Conservation (phyloP, 2,113 vertebrate species). For the Smithornis capensis region DNA sequence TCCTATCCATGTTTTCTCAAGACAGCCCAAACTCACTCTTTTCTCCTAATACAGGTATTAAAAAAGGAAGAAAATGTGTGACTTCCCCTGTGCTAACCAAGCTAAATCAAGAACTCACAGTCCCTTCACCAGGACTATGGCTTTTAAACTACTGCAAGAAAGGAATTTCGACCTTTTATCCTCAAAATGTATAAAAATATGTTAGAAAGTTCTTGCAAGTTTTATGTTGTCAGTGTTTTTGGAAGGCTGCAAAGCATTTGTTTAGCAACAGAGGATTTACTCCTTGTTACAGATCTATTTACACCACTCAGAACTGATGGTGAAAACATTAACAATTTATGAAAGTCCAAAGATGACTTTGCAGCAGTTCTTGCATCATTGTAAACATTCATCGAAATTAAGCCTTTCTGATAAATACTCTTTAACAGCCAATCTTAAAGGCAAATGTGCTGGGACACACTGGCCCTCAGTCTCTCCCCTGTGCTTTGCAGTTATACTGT, state of each 20-base stretch:
- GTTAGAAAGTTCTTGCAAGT: neutral
- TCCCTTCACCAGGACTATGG: neutral
- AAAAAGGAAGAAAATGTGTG: neutral
- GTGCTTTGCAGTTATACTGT: neutral
- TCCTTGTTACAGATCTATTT: neutral
- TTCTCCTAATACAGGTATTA: neutral
- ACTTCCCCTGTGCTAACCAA: neutral
- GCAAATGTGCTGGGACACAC: neutral
- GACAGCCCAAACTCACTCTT: neutral
- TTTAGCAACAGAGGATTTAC: constrained; percentile 15
- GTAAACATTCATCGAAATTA: neutral
- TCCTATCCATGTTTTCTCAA: neutral
- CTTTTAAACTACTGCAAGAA: neutral
- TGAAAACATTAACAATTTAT: constrained; percentile 2
- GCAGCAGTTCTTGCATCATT: neutral
- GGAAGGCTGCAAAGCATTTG: neutral
- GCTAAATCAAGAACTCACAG: neutral
- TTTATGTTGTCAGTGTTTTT: neutral
- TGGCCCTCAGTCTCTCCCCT: neutral
- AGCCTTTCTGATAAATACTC: neutral
- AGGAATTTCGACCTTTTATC: neutral
- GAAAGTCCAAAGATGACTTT: constrained; percentile 1
- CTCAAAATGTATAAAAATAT: neutral
- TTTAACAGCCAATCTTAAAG: neutral
- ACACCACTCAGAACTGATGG: neutral